Percentiles rank a stretch among this genome's conserved stretches.
Conservation (phyloP, 2,113 vertebrate species). For the Menura novaehollandiae region DNA sequence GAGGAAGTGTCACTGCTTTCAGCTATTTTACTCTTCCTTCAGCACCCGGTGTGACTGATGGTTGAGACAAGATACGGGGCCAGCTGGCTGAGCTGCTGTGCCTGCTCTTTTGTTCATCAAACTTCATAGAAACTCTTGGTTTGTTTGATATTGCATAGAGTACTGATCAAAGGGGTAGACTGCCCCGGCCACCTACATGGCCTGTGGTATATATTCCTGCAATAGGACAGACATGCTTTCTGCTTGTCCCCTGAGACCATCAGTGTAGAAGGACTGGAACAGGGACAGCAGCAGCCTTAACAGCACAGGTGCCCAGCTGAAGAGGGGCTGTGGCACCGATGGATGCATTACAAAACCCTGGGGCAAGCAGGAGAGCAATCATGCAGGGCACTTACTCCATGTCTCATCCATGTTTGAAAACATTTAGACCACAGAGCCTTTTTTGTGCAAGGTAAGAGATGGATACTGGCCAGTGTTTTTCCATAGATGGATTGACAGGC, state of each 20-base stretch:
- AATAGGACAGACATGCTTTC: not conserved
- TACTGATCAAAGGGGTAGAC: not conserved
- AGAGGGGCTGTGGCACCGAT: not conserved
- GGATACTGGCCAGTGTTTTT: not conserved
- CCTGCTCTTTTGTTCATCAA: not conserved
- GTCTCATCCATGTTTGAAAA: not conserved
- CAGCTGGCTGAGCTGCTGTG: not conserved
- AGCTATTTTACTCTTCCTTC: not conserved
- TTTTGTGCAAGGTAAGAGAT: not conserved
- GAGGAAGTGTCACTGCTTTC: not conserved
- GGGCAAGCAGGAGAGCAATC: not conserved
- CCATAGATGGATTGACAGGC: not conserved
- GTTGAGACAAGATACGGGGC: not conserved
- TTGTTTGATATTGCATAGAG: not conserved
- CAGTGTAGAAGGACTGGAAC: not conserved
- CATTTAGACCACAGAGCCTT: not conserved
- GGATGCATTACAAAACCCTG: not conserved
- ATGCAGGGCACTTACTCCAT: not conserved
- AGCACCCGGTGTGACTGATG: not conserved
- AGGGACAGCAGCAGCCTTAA: not conserved
- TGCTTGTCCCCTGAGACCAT: not conserved
- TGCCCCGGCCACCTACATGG: not conserved
- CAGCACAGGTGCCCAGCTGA: not conserved
- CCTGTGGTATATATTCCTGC: not conserved
- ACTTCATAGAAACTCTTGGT: not conserved